A percentile compares a stretch with the other conserved stretches of the same genome.
Conservation (phyloP, 2,888 invertebrate species). For the Ophonus ardosiacus region DNA sequence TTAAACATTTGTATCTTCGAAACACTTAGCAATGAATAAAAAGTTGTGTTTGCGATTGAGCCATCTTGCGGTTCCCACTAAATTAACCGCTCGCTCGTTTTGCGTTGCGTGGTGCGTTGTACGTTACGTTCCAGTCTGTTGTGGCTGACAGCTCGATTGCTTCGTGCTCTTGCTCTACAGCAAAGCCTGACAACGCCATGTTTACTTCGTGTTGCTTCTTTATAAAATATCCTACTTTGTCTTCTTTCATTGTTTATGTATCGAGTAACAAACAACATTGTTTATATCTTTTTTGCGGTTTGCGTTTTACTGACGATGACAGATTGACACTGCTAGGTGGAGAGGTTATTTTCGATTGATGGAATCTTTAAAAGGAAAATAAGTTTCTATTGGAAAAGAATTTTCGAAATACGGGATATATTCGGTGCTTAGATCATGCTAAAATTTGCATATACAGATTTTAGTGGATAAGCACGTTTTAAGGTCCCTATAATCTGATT, state of each 20-base stretch:
- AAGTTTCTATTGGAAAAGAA: background rate
- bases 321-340: slow-evolving; percentile 12
- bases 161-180: background rate
- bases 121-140: background rate
- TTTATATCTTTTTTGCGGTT: slow-evolving; percentile 19
- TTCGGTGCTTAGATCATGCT: too few species aligned
- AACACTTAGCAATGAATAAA: background rate
- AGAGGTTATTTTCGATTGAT: background rate
- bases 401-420: background rate
- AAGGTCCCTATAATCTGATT: too few species aligned
- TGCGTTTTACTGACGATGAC: slow-evolving; percentile 23
- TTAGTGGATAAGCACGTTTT: too few species aligned
- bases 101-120: background rate
- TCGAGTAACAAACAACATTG: background rate
- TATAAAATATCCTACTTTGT: slow-evolving; percentile 20
- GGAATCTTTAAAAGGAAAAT: slow-evolving; percentile 22
- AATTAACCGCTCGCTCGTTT: slow-evolving; percentile 50
- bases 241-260: slow-evolving; percentile 40
- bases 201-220: slow-evolving; percentile 3
- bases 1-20: background rate
- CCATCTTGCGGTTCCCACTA: slow-evolving; percentile 40
- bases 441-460: too few species aligned
- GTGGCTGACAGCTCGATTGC: slow-evolving; percentile 43
- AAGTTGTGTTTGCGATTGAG: slow-evolving; percentile 30
- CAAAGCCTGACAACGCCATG: background rate